Evolutionary conservation across 2,797 vertebrate species (phyloP).

Genomic region (Neomorphus geoffroyi): DNA sequence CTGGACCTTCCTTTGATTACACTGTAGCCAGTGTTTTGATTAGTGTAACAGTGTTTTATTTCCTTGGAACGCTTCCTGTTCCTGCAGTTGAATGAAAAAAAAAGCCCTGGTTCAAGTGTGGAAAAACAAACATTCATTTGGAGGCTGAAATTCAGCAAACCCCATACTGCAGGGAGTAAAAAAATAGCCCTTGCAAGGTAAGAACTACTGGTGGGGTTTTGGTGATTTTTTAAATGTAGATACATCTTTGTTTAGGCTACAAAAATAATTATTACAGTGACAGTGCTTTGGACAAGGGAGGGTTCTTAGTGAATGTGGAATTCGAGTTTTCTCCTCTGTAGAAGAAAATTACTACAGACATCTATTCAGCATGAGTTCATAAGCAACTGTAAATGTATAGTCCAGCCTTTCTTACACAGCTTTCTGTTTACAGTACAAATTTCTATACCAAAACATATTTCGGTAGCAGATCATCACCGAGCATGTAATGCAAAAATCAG

Average conservation of each 20-base stretch:
- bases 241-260: neutral
- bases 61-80: constrained; percentile 4
- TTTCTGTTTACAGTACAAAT: neutral
- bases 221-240: neutral
- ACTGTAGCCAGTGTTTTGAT: neutral
- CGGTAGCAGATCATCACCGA: neutral
- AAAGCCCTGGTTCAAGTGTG: neutral
- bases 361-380: neutral
- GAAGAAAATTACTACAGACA: neutral
- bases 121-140: constrained; percentile 8
- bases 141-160: constrained; percentile 47
- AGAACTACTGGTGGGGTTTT: neutral
- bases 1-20: neutral
- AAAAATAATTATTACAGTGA: neutral
- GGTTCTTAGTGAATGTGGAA: neutral
- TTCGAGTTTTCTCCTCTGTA: neutral
- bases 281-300: neutral
- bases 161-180: neutral
- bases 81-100: neutral
- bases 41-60: neutral
- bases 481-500: neutral
- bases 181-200: constrained; percentile 13
- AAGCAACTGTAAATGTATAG: neutral
- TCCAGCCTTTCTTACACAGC: neutral
- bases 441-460: neutral